Conservation (phyloP, 2,888 invertebrate species). For the Lasius platythorax region DNA sequence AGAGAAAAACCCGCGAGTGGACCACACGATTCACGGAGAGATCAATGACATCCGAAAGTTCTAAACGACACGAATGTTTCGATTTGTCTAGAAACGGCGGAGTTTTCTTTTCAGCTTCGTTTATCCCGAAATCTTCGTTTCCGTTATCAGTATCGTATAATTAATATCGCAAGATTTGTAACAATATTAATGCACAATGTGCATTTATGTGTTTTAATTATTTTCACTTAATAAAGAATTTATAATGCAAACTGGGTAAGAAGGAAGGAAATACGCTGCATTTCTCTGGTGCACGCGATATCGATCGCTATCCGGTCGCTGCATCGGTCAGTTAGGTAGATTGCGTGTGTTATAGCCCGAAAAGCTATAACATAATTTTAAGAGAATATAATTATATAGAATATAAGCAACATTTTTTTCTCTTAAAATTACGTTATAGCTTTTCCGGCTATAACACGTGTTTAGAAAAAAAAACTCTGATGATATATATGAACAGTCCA, state of each 20-base stretch:
- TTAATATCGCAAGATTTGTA: neutral
- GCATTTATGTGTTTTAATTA: neutral
- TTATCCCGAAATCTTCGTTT: neutral
- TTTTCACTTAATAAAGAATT: slow-evolving; percentile 1
- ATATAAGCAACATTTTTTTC: no score
- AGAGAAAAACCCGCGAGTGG: neutral
- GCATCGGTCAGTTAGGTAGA: neutral
- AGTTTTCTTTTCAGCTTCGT: neutral
- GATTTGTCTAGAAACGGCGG: neutral
- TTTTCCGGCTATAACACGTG: no score
- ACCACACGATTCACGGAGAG: neutral
- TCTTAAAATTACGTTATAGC: no score
- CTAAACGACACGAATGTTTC: neutral
- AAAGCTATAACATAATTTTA: no score
- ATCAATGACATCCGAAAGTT: slow-evolving; percentile 22
- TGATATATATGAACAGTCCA: neutral
- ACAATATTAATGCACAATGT: neutral
- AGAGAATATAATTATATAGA: no score
- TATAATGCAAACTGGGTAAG: neutral
- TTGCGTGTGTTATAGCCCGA: neutral
- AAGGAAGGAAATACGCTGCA: neutral
- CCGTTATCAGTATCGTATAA: neutral
- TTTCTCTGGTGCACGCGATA: slow-evolving; percentile 3
- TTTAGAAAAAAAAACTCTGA: neutral
- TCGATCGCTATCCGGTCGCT: neutral